A percentile compares a stretch with the other conserved stretches of the same genome.
These are phyloP conservation scores for Chesias legatella DNA, from an alignment of 2,888 invertebrate species.

Conservation along the genomic window DNA sequence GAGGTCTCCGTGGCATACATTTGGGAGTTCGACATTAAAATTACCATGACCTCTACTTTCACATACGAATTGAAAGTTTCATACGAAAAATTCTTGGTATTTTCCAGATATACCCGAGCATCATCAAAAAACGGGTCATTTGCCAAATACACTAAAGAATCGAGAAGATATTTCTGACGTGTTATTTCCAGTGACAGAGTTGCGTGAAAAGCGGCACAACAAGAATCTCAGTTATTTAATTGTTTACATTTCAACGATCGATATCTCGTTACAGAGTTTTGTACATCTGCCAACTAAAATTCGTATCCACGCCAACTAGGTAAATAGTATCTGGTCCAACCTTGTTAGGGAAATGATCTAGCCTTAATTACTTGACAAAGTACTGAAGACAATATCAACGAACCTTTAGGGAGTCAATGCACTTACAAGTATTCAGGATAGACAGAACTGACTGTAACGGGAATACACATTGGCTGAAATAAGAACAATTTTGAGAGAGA, in stretches of 20 bases:
- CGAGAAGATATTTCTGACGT: neutral
- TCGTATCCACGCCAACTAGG: conserved; percentile 21
- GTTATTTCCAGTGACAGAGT: neutral
- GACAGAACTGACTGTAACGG: conserved; percentile 6
- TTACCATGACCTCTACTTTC: too few relatives aligned
- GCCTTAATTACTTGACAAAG: conserved; percentile 14
- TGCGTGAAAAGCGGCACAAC: neutral
- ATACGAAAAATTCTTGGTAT: too few relatives aligned
- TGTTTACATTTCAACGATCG: conserved; percentile 20
- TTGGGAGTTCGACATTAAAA: too few relatives aligned
- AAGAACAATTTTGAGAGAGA: neutral
- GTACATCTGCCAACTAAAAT: conserved; percentile 15
- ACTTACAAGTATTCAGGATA: conserved; percentile 14
- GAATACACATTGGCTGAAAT: neutral
- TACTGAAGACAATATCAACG: conserved; percentile 11
- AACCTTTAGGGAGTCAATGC: conserved; percentile 11
- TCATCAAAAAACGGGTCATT: conserved; percentile 3
- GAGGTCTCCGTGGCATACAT: too few relatives aligned
- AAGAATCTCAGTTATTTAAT: conserved; percentile 10
- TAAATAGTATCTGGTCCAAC: conserved; percentile 9
- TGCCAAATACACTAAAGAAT: conserved; percentile 1
- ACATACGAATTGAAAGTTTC: too few relatives aligned
- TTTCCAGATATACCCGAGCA: neutral
- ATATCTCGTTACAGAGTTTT: conserved; percentile 3
- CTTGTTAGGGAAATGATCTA: conserved; percentile 19